A percentile compares a stretch with the other conserved stretches of the same genome.
Evolutionary conservation across 2,797 vertebrate genomes (phyloP).

Genomic region (Sebastiscus tertius): DNA sequence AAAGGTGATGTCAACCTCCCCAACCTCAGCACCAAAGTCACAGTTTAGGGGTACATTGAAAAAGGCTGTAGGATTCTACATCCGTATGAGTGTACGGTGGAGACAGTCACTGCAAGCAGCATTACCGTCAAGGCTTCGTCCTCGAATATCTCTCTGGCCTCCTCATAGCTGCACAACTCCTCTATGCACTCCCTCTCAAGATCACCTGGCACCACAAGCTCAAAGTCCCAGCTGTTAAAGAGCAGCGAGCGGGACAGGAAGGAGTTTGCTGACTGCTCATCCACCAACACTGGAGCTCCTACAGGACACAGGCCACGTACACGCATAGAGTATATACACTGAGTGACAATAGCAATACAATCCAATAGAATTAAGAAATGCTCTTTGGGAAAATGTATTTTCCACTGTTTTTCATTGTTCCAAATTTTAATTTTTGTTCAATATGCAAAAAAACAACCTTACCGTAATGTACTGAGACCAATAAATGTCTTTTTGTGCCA

Average conservation of each 20-base stretch:
- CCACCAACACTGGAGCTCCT: conserved; percentile 76
- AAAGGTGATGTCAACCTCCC: not conserved
- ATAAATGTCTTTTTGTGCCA: not conserved
- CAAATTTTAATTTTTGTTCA: not conserved
- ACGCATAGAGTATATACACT: not conserved
- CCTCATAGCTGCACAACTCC: conserved; percentile 89
- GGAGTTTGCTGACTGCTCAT: conserved; percentile 70
- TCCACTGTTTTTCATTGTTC: not conserved
- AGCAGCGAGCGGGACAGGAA: conserved; percentile 87
- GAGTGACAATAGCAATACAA: not conserved
- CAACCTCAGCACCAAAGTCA: not conserved
- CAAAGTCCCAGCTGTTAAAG: conserved; percentile 92
- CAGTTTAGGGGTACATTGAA: not conserved
- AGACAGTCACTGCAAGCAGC: not conserved
- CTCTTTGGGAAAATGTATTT: not conserved
- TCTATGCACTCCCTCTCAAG: conserved; percentile 87
- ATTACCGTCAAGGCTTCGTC: conserved; percentile 79
- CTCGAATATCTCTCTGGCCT: conserved; percentile 89
- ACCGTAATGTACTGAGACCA: not conserved
- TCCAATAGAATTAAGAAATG: not conserved
- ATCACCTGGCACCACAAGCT: conserved; percentile 78
- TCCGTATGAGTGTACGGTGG: not conserved
- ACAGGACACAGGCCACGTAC: not conserved
- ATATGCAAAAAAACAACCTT: not conserved
- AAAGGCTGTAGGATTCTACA: not conserved